Base-by-base conservation (phyloP, 2,888 invertebrate genomes). In the Drosophila meridionalis region DNA sequence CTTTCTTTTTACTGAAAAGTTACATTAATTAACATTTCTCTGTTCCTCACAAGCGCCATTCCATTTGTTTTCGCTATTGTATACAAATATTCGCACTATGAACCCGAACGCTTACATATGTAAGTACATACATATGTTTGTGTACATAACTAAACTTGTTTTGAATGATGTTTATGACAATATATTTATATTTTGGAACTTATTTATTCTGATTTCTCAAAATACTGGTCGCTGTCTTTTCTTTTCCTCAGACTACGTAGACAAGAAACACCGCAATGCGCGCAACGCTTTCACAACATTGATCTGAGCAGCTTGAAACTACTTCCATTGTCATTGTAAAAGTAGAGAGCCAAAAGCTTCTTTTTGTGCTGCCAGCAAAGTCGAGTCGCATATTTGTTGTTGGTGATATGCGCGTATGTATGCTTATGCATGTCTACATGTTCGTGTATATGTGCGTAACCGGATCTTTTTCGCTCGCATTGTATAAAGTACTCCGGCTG, bases 241-340 rank as follows among this genome's bases (percentile, higher is more conserved):
- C 61, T 77, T 73, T 34, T 60, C 36, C 60, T 62, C 62, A 57
- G 70, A 68, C 79, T 65, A 50, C 62, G 56, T 56, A 56, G 56
- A n/a, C 56, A 42, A 32, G 50, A 62, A 64, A 69, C 34, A 66
- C 42, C 64, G 66, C 76, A 79, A 60, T 73, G 65, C 79, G 73
- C 78, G 66, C 71, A 69, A 66, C 79, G 73, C 79, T 79, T 79
- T 79, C 79, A 79, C 79, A 79, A 79, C 79, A 68, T 79, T 57
- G 78, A 78, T 78, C 78, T 58, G 60, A 30, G 59, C 61, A 67
- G 64, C 55, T 67, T 58, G 40, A 68, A 78, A 68, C 78, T 62
- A 52, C 78, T 78, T 69, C 70, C 74, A 64, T 65, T 62, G 73
- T 67, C 69, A 70, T 50, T 60, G 78, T 65, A 70, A 78, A 68